A percentile compares a stretch with the other conserved stretches of the same genome.
phyloP scores from a whole-genome alignment of 2,113 vertebrate species.

The Baryphthengus martii region DNA sequence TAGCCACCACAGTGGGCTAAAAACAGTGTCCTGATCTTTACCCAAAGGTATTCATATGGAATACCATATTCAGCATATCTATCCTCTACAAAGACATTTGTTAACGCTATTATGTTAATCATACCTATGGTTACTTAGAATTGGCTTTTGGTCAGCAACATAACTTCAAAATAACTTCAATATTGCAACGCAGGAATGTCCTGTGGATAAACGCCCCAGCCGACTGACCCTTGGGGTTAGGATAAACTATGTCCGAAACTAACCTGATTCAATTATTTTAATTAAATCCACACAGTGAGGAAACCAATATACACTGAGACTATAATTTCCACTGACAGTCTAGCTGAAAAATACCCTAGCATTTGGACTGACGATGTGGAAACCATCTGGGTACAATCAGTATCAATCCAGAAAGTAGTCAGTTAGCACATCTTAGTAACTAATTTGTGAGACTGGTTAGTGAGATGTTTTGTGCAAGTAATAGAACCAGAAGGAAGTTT shows the following conservation, averaged over 20 bases:
- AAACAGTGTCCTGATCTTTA: neutral
- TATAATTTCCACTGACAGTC: neutral
- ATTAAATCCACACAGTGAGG: neutral
- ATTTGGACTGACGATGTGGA: neutral
- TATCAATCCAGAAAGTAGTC: neutral
- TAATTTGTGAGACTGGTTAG: neutral
- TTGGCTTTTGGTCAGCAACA: neutral
- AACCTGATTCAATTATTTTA: neutral
- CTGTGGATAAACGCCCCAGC: neutral
- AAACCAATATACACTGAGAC: neutral
- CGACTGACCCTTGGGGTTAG: neutral
- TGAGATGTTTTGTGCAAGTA: neutral
- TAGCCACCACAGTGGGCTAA: neutral
- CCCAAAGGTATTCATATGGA: neutral
- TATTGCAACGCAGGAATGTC: neutral
- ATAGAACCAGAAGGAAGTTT: neutral
- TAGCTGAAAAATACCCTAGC: neutral
- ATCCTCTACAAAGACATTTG: neutral
- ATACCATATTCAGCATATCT: neutral
- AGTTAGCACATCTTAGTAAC: neutral
- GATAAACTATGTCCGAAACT: neutral
- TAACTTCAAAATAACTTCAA: neutral
- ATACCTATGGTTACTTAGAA: neutral
- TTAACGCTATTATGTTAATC: neutral
- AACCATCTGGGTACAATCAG: neutral